Percentiles rank a stretch among this genome's conserved stretches.
These are phyloP conservation scores for Mechanitis messenoides DNA, from an alignment of 2,888 invertebrate genomes.

Conservation along the genomic window DNA sequence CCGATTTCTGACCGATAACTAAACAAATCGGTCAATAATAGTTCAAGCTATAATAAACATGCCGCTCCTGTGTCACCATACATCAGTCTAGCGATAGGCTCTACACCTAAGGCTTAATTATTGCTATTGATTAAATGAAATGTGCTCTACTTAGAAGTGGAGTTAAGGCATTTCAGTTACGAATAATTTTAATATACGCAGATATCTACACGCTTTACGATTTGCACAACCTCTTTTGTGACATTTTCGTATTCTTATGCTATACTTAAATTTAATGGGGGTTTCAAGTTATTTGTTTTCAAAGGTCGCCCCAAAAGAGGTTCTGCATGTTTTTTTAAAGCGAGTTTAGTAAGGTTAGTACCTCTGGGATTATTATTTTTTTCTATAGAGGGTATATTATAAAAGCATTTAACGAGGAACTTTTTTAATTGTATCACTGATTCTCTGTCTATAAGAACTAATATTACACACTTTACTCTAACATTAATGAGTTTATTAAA, in stretches of 20 bases:
- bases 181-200: background rate
- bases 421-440: conserved; percentile 16
- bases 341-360: conserved; percentile 6
- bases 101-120: background rate
- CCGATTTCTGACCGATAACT: background rate
- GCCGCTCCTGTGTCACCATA: background rate
- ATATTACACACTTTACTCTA: conserved; percentile 8
- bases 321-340: conserved; percentile 1
- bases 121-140: conserved; percentile 2
- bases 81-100: background rate
- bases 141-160: background rate
- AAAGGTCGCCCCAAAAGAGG: background rate
- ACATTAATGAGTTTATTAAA: conserved; percentile 10
- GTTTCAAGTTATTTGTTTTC: background rate
- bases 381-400: conserved; percentile 10
- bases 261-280: background rate
- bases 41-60: background rate
- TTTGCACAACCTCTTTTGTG: background rate
- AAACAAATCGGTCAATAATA: no score
- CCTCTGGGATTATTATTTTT: background rate
- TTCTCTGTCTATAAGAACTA: conserved; percentile 2
- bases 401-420: conserved; percentile 25
- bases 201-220: background rate
- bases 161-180: conserved; percentile 4
- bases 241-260: background rate